Percentiles rank a stretch among this genome's conserved stretches.
Evolutionary conservation across 92 coral and sea anemone genomes (phyloP).

Genomic region (Zoanthus solanderi): DNA sequence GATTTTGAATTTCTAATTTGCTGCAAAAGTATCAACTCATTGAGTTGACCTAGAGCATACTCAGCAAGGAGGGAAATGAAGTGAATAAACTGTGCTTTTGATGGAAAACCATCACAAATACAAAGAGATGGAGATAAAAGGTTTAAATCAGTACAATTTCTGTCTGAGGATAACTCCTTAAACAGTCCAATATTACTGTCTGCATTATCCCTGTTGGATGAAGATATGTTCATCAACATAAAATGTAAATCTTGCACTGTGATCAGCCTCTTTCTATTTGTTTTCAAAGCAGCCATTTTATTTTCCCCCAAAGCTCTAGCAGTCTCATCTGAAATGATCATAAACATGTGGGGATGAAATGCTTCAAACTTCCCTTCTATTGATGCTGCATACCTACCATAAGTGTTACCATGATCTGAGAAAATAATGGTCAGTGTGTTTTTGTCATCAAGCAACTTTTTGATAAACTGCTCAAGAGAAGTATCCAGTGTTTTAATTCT

Average conservation of each 20-base stretch:
- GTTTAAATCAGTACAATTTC: slow-evolving; percentile 72
- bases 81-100: slow-evolving; percentile 53
- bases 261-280: slow-evolving; percentile 70
- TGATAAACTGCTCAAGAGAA: no score
- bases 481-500: no score
- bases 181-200: slow-evolving; percentile 63
- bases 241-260: slow-evolving; percentile 74
- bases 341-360: slow-evolving; percentile 80
- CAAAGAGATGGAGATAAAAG: slow-evolving; percentile 71
- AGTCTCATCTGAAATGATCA: slow-evolving; percentile 65
- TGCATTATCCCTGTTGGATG: slow-evolving; percentile 14
- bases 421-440: slow-evolving; percentile 78
- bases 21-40: slow-evolving; percentile 70
- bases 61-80: slow-evolving; percentile 75
- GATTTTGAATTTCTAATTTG: slow-evolving; percentile 13
- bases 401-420: slow-evolving; percentile 87
- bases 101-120: slow-evolving; percentile 76
- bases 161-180: slow-evolving; percentile 60
- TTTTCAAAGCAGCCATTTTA: slow-evolving; percentile 55
- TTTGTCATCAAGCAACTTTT: neutral
- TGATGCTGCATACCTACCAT: slow-evolving; percentile 67
- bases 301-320: neutral
- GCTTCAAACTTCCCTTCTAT: slow-evolving; percentile 82
- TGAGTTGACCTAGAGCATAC: slow-evolving; percentile 85
- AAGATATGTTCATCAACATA: slow-evolving; percentile 67